A percentile compares a stretch with the other conserved stretches of the same genome.
Evolutionary conservation across 2,888 invertebrate species (phyloP).

Genomic region (Helicoverpa assulta): DNA sequence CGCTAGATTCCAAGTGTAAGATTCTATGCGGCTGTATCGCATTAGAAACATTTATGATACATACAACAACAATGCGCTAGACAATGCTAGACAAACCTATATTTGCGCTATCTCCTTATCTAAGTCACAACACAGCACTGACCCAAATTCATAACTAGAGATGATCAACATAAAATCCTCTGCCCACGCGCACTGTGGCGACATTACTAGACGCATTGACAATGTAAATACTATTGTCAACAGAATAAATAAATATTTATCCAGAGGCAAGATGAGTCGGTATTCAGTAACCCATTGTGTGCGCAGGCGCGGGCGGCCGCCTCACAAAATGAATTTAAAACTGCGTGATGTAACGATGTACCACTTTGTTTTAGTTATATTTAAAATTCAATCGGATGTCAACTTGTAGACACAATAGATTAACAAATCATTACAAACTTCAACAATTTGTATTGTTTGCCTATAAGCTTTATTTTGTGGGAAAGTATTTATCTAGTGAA

Average conservation of each 20-base stretch:
- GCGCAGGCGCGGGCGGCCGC: conserved; percentile 74
- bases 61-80: conserved; percentile 37
- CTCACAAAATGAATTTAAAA: conserved; percentile 73
- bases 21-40: background rate
- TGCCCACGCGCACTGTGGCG: conserved; percentile 82
- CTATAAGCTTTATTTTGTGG: background rate
- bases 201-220: conserved; percentile 81
- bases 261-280: conserved; percentile 84
- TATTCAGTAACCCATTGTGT: conserved; percentile 79
- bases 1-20: background rate
- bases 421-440: conserved; percentile 52
- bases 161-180: conserved; percentile 81
- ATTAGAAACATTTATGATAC: background rate
- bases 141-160: conserved; percentile 83
- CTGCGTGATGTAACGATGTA: conserved; percentile 70
- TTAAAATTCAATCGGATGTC: conserved; percentile 50
- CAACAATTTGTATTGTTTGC: conserved; percentile 21
- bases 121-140: conserved; percentile 73
- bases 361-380: conserved; percentile 58
- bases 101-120: conserved; percentile 68
- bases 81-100: conserved; percentile 42
- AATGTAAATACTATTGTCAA: conserved; percentile 89
- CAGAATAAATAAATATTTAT: conserved; percentile 90
- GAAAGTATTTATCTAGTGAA: background rate
- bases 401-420: conserved; percentile 54